These are phyloP conservation scores for Gymnothorax reevesii DNA, from an alignment of 2,797 vertebrate genomes.

Conservation along the genomic window DNA sequence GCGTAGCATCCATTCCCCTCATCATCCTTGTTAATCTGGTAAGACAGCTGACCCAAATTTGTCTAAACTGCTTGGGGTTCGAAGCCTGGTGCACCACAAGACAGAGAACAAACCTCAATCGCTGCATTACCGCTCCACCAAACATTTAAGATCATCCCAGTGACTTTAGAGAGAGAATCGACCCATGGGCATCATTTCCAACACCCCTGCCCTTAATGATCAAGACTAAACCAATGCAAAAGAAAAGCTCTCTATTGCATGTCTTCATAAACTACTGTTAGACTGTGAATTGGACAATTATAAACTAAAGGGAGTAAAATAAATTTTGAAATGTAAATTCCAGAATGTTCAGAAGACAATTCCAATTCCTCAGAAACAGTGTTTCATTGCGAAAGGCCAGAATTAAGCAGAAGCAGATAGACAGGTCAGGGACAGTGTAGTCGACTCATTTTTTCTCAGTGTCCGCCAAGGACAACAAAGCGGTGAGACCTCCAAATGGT, in stretches of 20 bases:
- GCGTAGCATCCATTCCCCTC: constrained; percentile 30
- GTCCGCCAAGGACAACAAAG: background rate
- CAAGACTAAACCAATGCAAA: background rate
- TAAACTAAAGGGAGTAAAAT: background rate
- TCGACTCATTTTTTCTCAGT: background rate
- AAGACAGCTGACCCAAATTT: constrained; percentile 55
- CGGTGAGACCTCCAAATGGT: background rate
- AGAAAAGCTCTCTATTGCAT: background rate
- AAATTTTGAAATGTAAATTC: constrained; percentile 8
- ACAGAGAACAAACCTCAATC: constrained; percentile 16
- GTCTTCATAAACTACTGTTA: background rate
- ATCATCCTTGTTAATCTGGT: constrained; percentile 44
- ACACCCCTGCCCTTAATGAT: constrained; percentile 2
- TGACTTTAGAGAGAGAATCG: background rate
- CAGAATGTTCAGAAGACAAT: background rate
- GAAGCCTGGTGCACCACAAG: background rate
- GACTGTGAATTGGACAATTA: background rate
- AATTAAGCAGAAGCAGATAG: background rate
- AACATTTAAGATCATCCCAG: background rate
- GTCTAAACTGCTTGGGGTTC: constrained; percentile 39
- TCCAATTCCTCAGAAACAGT: background rate
- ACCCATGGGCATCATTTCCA: background rate
- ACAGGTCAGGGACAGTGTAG: background rate
- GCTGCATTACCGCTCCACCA: constrained; percentile 7
- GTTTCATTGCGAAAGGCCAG: background rate